These are phyloP conservation scores for Fistularia commersonii DNA, from an alignment of 2,797 vertebrate genomes.

Conservation along the genomic window DNA sequence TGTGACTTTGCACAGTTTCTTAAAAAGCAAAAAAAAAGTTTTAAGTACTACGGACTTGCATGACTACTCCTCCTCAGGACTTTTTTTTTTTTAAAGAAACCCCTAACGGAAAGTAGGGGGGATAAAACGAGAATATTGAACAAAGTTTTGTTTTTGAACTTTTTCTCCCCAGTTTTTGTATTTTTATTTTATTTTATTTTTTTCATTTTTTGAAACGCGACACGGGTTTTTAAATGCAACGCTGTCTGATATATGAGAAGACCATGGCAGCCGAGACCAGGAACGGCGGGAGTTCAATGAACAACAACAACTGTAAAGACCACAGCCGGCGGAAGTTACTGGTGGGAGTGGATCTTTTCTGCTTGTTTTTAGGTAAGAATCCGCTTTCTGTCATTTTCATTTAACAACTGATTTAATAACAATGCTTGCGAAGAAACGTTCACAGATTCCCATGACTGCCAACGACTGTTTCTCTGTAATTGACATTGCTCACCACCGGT, in stretches of 20 bases:
- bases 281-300: slow-evolving; percentile 84
- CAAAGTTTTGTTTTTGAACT: too few relatives aligned
- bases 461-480: too few relatives aligned
- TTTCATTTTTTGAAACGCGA: neutral
- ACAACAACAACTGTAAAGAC: slow-evolving; percentile 80
- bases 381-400: neutral
- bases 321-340: slow-evolving; percentile 86
- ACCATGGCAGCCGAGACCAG: slow-evolving; percentile 86
- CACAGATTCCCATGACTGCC: too few relatives aligned
- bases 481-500: too few relatives aligned
- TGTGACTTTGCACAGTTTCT: too few relatives aligned
- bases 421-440: too few relatives aligned
- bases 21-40: too few relatives aligned
- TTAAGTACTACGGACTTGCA: too few relatives aligned
- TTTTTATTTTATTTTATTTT: neutral
- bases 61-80: slow-evolving; percentile 24
- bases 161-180: neutral
- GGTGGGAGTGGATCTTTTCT: slow-evolving; percentile 89
- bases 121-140: too few relatives aligned
- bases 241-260: slow-evolving; percentile 88
- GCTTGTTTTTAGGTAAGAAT: slow-evolving; percentile 85
- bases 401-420: too few relatives aligned
- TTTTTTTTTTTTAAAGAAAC: too few relatives aligned
- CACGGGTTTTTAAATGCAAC: slow-evolving; percentile 68
- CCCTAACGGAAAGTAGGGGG: too few relatives aligned